These are phyloP conservation scores for Pantala flavescens DNA, from an alignment of 1,140 invertebrate genomes.

Conservation along the genomic window DNA sequence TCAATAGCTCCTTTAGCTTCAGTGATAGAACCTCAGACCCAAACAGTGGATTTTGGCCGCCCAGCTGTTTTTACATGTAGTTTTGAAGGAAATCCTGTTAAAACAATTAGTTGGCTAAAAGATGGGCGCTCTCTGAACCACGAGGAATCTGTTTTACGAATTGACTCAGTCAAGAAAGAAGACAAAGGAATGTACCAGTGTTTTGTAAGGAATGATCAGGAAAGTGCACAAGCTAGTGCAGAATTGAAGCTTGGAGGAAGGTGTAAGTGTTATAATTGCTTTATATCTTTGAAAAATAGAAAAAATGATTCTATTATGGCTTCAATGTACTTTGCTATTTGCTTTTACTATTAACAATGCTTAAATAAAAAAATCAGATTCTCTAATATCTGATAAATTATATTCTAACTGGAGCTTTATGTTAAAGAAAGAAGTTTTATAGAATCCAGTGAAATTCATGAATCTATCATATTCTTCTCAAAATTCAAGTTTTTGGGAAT, in stretches of 20 bases:
- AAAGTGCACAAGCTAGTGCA: slow-evolving; percentile 82
- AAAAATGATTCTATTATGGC: too few relatives aligned
- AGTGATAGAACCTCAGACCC: slow-evolving; percentile 76
- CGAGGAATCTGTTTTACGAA: slow-evolving; percentile 61
- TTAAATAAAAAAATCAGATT: too few relatives aligned
- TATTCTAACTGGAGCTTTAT: too few relatives aligned
- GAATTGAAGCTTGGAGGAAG: slow-evolving; percentile 86
- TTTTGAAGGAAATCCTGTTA: slow-evolving; percentile 81
- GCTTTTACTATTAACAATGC: slow-evolving; percentile 18
- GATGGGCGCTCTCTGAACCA: slow-evolving; percentile 76
- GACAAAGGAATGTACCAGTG: slow-evolving; percentile 98
- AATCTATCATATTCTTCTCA: too few relatives aligned
- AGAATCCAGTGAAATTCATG: too few relatives aligned
- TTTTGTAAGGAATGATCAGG: slow-evolving; percentile 86
- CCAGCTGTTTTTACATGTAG: slow-evolving; percentile 82
- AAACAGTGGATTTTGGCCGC: slow-evolving; percentile 85
- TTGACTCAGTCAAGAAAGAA: slow-evolving; percentile 83
- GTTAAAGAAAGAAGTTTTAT: too few relatives aligned
- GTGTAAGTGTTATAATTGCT: slow-evolving; percentile 45
- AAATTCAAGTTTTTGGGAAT: too few relatives aligned
- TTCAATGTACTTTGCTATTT: too few relatives aligned
- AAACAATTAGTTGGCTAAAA: slow-evolving; percentile 83
- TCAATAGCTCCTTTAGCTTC: slow-evolving; percentile 65
- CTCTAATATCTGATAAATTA: too few relatives aligned
- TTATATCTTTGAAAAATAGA: too few relatives aligned